A percentile compares a stretch with the other conserved stretches of the same genome.
Conservation (phyloP, 2,888 invertebrate species). For the Dendrolimus pini region DNA sequence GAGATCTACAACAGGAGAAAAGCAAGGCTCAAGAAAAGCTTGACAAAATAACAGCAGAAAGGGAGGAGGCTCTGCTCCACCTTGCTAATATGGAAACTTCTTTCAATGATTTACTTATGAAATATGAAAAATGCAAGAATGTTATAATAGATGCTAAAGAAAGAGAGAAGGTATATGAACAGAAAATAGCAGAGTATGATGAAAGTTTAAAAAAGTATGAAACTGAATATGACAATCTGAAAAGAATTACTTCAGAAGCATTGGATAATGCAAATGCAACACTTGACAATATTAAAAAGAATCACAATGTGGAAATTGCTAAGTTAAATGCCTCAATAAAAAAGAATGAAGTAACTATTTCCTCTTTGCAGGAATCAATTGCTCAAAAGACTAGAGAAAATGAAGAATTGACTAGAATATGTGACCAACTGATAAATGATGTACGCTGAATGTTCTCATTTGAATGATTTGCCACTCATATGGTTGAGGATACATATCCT, state of each 20-base stretch:
- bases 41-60: conserved; percentile 66
- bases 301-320: conserved; percentile 85
- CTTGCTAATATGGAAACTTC: conserved; percentile 78
- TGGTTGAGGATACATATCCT: background rate
- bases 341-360: conserved; percentile 90
- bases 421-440: conserved; percentile 91
- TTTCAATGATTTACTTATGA: conserved; percentile 78
- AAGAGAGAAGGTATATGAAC: conserved; percentile 80
- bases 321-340: conserved; percentile 90
- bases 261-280: conserved; percentile 85
- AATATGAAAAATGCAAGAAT: conserved; percentile 79
- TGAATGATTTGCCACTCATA: conserved; percentile 1
- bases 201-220: conserved; percentile 84
- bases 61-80: conserved; percentile 77
- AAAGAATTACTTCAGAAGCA: conserved; percentile 90
- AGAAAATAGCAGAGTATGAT: conserved; percentile 82
- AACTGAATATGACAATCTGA: conserved; percentile 87
- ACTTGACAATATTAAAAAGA: conserved; percentile 82
- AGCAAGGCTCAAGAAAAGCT: conserved; percentile 63
- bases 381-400: conserved; percentile 93
- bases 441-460: conserved; percentile 31
- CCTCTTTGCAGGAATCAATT: conserved; percentile 87
- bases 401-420: conserved; percentile 90
- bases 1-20: conserved; percentile 82
- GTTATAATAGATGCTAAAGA: conserved; percentile 70